phyloP scores from a whole-genome alignment of 2,888 invertebrate genomes.

The Campoletis raptor region DNA sequence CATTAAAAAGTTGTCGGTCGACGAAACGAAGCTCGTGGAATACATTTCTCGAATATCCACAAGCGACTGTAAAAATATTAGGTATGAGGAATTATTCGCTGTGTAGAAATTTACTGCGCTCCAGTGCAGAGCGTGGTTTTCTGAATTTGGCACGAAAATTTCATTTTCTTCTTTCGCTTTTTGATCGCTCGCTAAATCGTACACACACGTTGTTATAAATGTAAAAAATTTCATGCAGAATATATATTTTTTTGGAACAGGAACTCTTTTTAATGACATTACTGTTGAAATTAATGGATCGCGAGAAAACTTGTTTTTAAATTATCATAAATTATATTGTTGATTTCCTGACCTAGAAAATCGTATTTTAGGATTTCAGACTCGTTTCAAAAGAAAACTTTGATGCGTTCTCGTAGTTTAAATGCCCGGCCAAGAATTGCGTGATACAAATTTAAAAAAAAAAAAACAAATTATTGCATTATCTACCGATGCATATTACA shows the following conservation, averaged over 20 bases:
- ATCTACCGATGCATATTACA: no score
- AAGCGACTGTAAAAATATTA: conserved; percentile 33
- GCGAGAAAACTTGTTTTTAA: background rate
- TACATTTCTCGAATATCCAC: conserved; percentile 32
- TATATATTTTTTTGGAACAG: background rate
- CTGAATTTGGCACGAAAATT: background rate
- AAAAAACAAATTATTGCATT: background rate
- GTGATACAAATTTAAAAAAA: background rate
- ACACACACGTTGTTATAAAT: background rate
- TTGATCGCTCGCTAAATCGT: conserved; percentile 22
- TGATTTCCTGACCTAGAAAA: background rate
- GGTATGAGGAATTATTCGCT: conserved; percentile 26
- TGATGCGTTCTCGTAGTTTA: background rate
- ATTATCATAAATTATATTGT: background rate
- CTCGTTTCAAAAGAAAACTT: background rate
- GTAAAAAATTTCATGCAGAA: background rate
- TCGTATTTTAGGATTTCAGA: background rate
- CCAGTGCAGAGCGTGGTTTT: background rate
- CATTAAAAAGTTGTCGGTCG: conserved; percentile 11
- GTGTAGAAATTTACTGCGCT: conserved; percentile 14
- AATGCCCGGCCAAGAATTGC: background rate
- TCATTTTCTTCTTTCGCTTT: conserved; percentile 8
- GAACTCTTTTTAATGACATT: background rate
- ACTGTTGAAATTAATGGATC: background rate
- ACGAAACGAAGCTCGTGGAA: conserved; percentile 25